Conservation (phyloP, 2,113 vertebrate species). For the Tachysurus vachellii region DNA sequence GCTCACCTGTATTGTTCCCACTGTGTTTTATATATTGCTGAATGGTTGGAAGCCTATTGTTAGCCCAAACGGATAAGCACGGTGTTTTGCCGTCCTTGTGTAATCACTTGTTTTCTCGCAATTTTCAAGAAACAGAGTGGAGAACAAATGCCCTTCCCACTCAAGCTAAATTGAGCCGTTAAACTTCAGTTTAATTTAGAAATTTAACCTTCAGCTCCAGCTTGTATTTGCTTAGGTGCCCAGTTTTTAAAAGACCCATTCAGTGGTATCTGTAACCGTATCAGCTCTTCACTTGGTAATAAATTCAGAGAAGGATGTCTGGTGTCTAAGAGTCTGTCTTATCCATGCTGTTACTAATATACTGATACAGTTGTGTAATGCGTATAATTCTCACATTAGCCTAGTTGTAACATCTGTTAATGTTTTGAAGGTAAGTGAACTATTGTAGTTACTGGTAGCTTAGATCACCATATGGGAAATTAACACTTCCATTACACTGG, state of each 20-base stretch:
- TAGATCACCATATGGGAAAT: neutral
- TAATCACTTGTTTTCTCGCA: slow-evolving; percentile 58
- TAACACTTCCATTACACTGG: neutral
- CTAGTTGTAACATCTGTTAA: neutral
- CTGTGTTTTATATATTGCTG: slow-evolving; percentile 54
- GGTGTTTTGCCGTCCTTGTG: slow-evolving; percentile 40
- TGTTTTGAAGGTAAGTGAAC: neutral
- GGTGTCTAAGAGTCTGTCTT: neutral
- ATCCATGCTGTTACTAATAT: neutral
- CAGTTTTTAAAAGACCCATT: neutral
- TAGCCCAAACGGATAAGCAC: slow-evolving; percentile 41
- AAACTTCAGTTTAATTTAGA: neutral
- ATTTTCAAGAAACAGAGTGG: slow-evolving; percentile 15
- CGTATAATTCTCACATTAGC: neutral
- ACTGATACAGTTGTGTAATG: neutral
- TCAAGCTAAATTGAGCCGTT: slow-evolving; percentile 17
- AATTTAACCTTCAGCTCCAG: neutral
- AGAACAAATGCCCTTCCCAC: neutral
- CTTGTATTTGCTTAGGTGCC: neutral
- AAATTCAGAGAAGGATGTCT: neutral
- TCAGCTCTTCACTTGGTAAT: neutral
- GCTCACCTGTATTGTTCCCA: slow-evolving; percentile 50
- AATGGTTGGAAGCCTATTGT: slow-evolving; percentile 59
- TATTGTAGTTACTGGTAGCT: neutral
- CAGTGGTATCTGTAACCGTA: neutral